These are phyloP conservation scores for Plumapathes pennacea DNA, from an alignment of 92 coral and sea anemone genomes.

Conservation along the genomic window DNA sequence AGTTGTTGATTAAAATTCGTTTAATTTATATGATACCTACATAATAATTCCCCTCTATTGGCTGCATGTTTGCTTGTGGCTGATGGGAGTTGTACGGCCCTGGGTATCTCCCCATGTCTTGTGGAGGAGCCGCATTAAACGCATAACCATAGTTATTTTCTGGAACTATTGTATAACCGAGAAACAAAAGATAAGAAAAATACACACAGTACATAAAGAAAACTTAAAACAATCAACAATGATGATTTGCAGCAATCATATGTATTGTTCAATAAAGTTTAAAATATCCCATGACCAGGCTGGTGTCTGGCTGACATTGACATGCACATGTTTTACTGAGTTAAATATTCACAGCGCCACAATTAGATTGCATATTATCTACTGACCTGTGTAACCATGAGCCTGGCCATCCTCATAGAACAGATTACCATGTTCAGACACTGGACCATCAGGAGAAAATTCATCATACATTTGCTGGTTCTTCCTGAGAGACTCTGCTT, in stretches of 20 bases:
- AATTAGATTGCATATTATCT: background rate
- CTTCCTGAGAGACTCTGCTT: conserved; percentile 73
- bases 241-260: no score
- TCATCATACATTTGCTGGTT: conserved; percentile 92
- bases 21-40: no score
- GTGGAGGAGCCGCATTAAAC: conserved; percentile 65
- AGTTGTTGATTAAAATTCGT: no score
- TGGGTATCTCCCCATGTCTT: conserved; percentile 19
- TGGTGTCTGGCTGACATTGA: no score
- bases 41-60: no score
- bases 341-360: background rate
- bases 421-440: conserved; percentile 55
- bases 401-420: conserved; percentile 63
- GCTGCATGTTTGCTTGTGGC: conserved; percentile 16
- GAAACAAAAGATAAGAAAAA: no score
- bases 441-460: conserved; percentile 80
- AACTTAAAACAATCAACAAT: no score
- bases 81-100: conserved; percentile 9
- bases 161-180: conserved; percentile 32
- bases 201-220: no score
- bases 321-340: background rate
- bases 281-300: no score
- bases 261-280: no score
- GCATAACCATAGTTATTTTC: conserved; percentile 82
- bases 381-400: no score